Conservation (phyloP, 2,113 vertebrate species). For the Tupaia tana region DNA sequence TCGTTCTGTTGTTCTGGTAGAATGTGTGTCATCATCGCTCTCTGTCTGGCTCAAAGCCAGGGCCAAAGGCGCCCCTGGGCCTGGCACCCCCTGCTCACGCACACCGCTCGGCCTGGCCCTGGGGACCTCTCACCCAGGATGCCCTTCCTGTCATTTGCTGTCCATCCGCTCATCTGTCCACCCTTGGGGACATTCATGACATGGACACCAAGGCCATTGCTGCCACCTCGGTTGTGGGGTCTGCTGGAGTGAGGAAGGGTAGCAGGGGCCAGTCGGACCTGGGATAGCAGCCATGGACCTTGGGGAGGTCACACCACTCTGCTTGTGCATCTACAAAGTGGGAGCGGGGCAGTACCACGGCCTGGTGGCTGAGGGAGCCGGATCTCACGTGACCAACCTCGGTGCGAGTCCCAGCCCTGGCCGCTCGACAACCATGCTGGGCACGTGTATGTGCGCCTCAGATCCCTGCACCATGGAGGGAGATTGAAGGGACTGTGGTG, state of each 20-base stretch:
- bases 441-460: too few species aligned
- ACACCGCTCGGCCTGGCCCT: neutral
- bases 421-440: too few species aligned
- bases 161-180: neutral
- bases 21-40: neutral
- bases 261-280: neutral
- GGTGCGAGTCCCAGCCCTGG: too few species aligned
- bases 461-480: too few species aligned
- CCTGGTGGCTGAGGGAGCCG: too few species aligned
- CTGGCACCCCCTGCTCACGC: neutral
- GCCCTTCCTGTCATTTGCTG: rapidly evolving
- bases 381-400: too few species aligned
- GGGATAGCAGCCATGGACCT: neutral
- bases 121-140: neutral
- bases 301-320: neutral
- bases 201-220: neutral
- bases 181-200: neutral
- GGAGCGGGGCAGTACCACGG: neutral
- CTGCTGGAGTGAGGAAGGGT: neutral
- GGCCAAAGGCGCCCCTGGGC: rapidly evolving
- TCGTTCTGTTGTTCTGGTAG: neutral
- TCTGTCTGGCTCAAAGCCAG: neutral
- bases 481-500: too few species aligned
- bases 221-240: too few species aligned
- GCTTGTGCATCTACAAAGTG: neutral